These are phyloP conservation scores for Urocolius indicus DNA, from an alignment of 2,113 vertebrate genomes.

Conservation along the genomic window DNA sequence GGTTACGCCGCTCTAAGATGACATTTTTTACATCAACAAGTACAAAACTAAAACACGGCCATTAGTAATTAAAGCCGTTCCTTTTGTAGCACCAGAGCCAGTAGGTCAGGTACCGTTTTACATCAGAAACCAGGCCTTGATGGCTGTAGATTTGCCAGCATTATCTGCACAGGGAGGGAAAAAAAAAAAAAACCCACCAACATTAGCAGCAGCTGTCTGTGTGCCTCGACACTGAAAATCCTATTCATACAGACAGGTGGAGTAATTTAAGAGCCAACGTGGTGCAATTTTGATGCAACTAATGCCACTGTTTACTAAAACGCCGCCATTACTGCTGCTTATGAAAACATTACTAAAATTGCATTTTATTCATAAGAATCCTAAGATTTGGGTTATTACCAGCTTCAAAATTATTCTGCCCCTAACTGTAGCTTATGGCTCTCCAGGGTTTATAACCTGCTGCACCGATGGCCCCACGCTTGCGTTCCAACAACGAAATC, in stretches of 20 bases:
- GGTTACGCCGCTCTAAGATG: conserved; percentile 60
- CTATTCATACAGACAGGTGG: conserved; percentile 81
- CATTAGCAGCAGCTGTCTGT: conserved; percentile 81
- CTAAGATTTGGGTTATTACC: conserved; percentile 67
- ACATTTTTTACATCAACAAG: conserved; percentile 75
- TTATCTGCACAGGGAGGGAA: conserved; percentile 71
- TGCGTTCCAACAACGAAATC: neutral
- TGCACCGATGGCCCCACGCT: conserved; percentile 28
- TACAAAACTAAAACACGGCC: conserved; percentile 69
- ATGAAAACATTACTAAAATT: conserved; percentile 82
- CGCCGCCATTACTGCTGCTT: conserved; percentile 72
- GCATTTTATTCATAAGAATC: conserved; percentile 78
- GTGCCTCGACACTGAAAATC: conserved; percentile 73
- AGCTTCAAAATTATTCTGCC: conserved; percentile 67
- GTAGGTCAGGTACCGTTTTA: conserved; percentile 76
- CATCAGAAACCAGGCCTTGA: conserved; percentile 73
- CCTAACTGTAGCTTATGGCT: conserved; percentile 3
- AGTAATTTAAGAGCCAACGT: conserved; percentile 82
- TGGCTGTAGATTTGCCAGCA: conserved; percentile 73
- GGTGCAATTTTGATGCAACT: conserved; percentile 80
- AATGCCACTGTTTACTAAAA: conserved; percentile 81
- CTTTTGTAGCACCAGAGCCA: conserved; percentile 58
- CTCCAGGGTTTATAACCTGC: conserved; percentile 61
- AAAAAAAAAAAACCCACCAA: neutral
- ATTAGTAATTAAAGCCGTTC: conserved; percentile 77